Evolutionary conservation across 2,888 invertebrate species (phyloP), one percentile per base, ranked within the genome.

Genomic region (Lasioglossum pauxillum): DNA sequence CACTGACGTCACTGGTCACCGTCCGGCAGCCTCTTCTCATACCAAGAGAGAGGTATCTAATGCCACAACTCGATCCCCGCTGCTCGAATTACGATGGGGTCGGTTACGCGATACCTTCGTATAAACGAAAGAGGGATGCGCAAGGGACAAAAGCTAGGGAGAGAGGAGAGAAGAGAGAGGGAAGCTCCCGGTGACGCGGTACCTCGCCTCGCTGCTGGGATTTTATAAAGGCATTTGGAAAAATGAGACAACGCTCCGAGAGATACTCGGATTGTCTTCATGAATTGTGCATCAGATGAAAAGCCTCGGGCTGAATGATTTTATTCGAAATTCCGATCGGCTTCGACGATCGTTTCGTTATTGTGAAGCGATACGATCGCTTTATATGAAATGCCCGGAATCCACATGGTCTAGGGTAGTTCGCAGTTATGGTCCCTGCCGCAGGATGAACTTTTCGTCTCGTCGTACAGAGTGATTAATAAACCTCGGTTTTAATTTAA

Each of bases 1-100:
- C 92, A 91, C 92, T 91, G 91, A 92, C 92, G 92, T 91, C 91
- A 90, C 84, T 85, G 88, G 84, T 85, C 83, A 84, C 89, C 85
- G 83, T 72, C 74, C 83, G 69, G 69, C 81, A 82, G 84, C 82
- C 85, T 89, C 83, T 83, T 81, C 72, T 71, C 69, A 49, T 44
- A 75, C 35, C 38, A 38, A 16, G 72, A 67, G 80, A 78, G 73
- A 79, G 87, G 78, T 80, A 89, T 84, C 90, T 84, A 84, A 86
- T 89, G 86, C 88, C 89, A 72, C 74, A 82, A 83, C 86, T 90
- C 91, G 89, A 91, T 91, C 90, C 88, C 31, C 72, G 80, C 38
- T 74, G 75, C 87, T 91, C 89, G 90, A 84, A 89, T 91, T 90
- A 91, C 91, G 86, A 80, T 78, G 72, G 87, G 85, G 81, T 78